Evolutionary conservation across 2,113 vertebrate genomes (phyloP), one percentile per base, ranked within the genome.

Genomic region (Zosterops borbonicus): DNA sequence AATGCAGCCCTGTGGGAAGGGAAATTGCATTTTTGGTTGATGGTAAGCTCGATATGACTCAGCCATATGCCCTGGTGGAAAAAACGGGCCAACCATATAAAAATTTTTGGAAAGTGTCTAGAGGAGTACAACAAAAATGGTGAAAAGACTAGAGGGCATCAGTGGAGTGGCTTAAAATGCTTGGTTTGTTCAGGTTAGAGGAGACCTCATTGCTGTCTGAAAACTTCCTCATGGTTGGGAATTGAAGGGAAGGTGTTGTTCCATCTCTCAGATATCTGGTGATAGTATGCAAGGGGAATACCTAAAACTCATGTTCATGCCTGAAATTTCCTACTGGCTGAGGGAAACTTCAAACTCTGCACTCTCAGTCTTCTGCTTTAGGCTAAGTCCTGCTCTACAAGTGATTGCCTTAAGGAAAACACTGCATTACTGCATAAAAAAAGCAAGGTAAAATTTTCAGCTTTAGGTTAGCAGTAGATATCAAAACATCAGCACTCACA

Each of bases 331-430:
- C 46, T 71, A 9, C 17, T 47, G 49, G 35, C 47, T 42, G 52
- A 27, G 25, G 41, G 27, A 56, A 62, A 42, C 29, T 35, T 69
- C 25, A 41, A 69, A 27, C 18, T 60, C 63, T 80, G 25, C 19
- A 47, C 41, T 9, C 35, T 63, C 42, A 41, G 24, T 22, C 19
- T 73, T 69, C 46, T 46, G 14, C 53, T 70, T 78, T 33, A 60
- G 52, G 35, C 14, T 42, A 39, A 67, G 6, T 55, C 29, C 23
- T 59, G 13, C 46, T 41, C 58, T 65, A 22, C 0, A 0, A 55
- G 21, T 39, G 44, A 60, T 0, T 60, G 31, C 31, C 25, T 70
- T 59, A 75, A 71, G 31, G 37, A 71, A 24, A 90, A 67, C 50
- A 22, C 12, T 58, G 25, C 41, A 87, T 8, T 58, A 37, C 42